A percentile compares a stretch with the other conserved stretches of the same genome.
Evolutionary conservation across 2,113 vertebrate species (phyloP).

Genomic region (Tachycineta bicolor): DNA sequence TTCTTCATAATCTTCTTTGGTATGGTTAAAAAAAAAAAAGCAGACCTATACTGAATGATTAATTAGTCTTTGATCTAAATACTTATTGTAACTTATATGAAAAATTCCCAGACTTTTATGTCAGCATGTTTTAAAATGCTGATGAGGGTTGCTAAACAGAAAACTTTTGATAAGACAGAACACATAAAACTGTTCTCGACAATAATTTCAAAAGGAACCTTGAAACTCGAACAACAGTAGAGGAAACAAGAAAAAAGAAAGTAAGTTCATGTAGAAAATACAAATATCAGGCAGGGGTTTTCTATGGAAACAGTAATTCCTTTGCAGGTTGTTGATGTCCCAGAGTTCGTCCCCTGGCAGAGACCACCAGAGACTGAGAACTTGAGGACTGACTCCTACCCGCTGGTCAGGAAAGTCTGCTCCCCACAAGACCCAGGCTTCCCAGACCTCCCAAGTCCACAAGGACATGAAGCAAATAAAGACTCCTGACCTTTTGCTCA

Average conservation of each 20-base stretch:
- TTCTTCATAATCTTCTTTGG: neutral
- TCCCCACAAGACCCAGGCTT: neutral
- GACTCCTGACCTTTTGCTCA: neutral
- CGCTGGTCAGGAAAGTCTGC: neutral
- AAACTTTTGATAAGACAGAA: neutral
- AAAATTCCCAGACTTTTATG: neutral
- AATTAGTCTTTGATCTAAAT: conserved; percentile 3
- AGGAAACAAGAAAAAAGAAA: neutral
- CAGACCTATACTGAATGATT: neutral
- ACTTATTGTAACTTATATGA: neutral
- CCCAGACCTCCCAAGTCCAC: neutral
- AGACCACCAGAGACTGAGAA: neutral
- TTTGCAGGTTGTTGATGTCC: neutral
- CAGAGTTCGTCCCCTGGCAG: neutral
- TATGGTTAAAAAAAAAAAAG: neutral
- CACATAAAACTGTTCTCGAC: neutral
- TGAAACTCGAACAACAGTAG: neutral
- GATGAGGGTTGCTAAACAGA: neutral
- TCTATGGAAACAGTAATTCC: neutral
- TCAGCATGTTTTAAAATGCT: neutral
- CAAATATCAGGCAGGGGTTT: neutral
- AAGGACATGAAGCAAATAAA: neutral
- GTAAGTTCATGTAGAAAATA: neutral
- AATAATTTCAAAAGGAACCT: neutral
- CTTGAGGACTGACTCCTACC: neutral